A percentile compares a stretch with the other conserved stretches of the same genome.
These are phyloP conservation scores for Clinocottus analis DNA, from an alignment of 2,113 vertebrate species.

Conservation along the genomic window DNA sequence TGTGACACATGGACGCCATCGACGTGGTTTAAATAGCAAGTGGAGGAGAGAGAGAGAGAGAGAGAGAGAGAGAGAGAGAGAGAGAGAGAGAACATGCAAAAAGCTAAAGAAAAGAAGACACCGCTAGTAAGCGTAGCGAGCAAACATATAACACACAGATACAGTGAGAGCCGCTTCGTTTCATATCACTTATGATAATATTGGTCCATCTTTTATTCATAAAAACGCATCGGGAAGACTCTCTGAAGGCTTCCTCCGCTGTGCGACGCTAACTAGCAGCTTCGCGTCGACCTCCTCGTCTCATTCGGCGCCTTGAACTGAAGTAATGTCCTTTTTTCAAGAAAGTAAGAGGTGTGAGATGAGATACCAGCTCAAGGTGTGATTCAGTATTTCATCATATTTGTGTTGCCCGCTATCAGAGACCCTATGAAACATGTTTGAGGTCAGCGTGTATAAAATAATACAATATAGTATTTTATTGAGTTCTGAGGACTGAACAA, in stretches of 20 bases:
- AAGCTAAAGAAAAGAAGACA: not conserved
- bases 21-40: slow-evolving; percentile 18
- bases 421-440: no score
- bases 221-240: no score
- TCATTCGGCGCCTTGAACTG: not conserved
- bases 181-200: not conserved
- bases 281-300: not conserved
- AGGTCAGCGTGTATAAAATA: no score
- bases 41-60: not conserved
- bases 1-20: slow-evolving; percentile 8
- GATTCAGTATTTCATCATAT: not conserved
- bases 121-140: not conserved
- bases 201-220: not conserved
- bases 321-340: no score
- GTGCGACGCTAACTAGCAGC: no score
- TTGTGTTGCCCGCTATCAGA: not conserved
- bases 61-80: not conserved
- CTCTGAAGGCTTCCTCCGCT: no score
- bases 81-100: no score
- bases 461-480: not conserved
- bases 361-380: not conserved
- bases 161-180: no score
- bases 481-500: slow-evolving; percentile 11
- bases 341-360: not conserved
- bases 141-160: not conserved